phyloP scores from a whole-genome alignment of 2,888 invertebrate species.

The Aethes cnicana region DNA sequence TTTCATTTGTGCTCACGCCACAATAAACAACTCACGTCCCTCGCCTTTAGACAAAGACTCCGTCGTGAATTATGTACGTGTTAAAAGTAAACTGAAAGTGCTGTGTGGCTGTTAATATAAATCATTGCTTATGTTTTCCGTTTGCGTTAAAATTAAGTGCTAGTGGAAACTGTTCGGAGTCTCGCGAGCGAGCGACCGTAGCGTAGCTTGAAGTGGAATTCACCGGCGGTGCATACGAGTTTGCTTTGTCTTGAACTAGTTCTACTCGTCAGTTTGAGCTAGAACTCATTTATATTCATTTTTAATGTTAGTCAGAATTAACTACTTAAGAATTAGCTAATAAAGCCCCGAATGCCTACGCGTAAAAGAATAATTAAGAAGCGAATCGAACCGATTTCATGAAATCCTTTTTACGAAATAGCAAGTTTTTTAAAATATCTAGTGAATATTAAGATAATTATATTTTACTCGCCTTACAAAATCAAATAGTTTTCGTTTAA shows the following conservation, averaged over 20 bases:
- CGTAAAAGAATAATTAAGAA: too few relatives aligned
- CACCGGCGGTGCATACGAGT: constrained; percentile 35
- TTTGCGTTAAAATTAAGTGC: constrained; percentile 79
- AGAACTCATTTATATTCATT: too few relatives aligned
- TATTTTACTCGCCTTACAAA: too few relatives aligned
- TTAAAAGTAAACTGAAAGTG: constrained; percentile 83
- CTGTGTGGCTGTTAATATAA: constrained; percentile 81
- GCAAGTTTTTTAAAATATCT: too few relatives aligned
- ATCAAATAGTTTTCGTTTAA: too few relatives aligned
- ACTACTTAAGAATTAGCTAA: too few relatives aligned
- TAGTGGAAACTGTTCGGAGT: constrained; percentile 72
- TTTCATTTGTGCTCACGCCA: constrained; percentile 80
- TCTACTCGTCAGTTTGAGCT: constrained; percentile 8
- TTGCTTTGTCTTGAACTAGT: constrained; percentile 18
- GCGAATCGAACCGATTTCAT: too few relatives aligned
- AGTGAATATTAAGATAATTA: too few relatives aligned
- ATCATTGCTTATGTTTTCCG: constrained; percentile 83
- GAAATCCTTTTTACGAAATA: too few relatives aligned
- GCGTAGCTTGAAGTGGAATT: constrained; percentile 52
- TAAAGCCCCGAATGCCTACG: too few relatives aligned
- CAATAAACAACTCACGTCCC: constrained; percentile 82
- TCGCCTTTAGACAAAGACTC: constrained; percentile 81
- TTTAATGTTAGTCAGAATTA: too few relatives aligned
- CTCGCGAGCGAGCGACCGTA: constrained; percentile 57
- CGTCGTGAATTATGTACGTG: constrained; percentile 81